Evolutionary conservation across 2,888 invertebrate genomes (phyloP).

Genomic region (Agonopterix subpropinquella): DNA sequence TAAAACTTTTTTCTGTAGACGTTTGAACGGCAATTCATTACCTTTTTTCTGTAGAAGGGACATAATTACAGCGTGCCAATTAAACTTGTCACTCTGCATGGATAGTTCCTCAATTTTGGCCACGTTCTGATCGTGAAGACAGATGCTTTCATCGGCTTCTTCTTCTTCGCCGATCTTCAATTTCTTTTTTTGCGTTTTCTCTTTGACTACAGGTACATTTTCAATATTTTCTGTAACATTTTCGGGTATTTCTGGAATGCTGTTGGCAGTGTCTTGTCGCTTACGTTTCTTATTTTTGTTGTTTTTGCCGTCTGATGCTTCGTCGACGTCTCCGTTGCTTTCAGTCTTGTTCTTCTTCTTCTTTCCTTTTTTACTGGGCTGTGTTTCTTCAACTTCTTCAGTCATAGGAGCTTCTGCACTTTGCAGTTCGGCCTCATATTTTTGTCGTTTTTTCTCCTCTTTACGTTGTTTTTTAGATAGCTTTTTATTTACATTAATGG

Average conservation of each 20-base stretch:
- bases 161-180: constrained; percentile 43
- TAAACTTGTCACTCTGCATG: constrained; percentile 42
- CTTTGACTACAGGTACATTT: constrained; percentile 23
- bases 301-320: constrained; percentile 21
- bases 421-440: constrained; percentile 63
- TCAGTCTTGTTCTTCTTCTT: constrained; percentile 59
- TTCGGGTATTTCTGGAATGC: constrained; percentile 19
- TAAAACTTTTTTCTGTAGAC: constrained; percentile 85
- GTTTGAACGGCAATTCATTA: constrained; percentile 81
- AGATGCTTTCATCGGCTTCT: constrained; percentile 48
- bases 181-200: constrained; percentile 54
- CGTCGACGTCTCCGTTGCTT: constrained; percentile 32
- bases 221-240: constrained; percentile 20
- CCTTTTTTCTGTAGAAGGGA: constrained; percentile 69
- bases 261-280: constrained; percentile 56
- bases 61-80: constrained; percentile 68
- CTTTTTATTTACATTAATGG: constrained; percentile 26
- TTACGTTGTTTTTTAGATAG: constrained; percentile 64
- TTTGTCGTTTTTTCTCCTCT: constrained; percentile 63
- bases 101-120: constrained; percentile 51
- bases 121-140: constrained; percentile 65
- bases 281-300: constrained; percentile 60
- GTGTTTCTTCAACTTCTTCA: constrained; percentile 30
- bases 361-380: constrained; percentile 47
- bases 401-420: constrained; percentile 42